Base-by-base conservation (phyloP, 2,113 vertebrate species). In the Atlantisia rogersi region DNA sequence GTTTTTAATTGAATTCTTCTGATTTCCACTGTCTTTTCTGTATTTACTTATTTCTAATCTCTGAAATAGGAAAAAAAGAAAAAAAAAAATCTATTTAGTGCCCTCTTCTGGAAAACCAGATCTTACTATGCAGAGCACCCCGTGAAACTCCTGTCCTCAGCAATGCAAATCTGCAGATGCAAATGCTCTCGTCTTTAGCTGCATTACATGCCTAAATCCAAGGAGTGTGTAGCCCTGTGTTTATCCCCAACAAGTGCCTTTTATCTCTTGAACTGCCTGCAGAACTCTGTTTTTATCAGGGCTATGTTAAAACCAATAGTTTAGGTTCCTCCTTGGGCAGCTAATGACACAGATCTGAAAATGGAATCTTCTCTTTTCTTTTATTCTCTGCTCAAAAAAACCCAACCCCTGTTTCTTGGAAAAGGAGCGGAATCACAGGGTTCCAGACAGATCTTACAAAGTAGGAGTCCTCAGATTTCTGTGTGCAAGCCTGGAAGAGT, bases 91-190 rank as follows among this genome's bases (percentile, higher is more conserved):
- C 60, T 64, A 70, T 87, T 88, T 86, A 95, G 77, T 91, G 81
- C 74, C 93, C 68, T 87, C 86, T 90, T 94, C 85, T 91, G 78
- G 83, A 92, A 91, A 82, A 44, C 65, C 10, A 74, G 18, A 9
- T 95, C 35, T 81, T 62, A 9, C 40, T 35, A 16, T 37, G 9
- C n/a, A 70, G 63, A 55, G 59, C 79, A 79, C 18, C 28, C 82
- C 37, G 0, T 71, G 74, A 82, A 91, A 39, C 64, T 55, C 15
- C n/a, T 78, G 24, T 53, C 16, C 18, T 79, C 68, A 35, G 88
- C 82, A 82, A 77, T 31, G 42, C 65, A 71, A 12, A 39, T 77
- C 55, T 55, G 71, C 35, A 62, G 64, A 69, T 0, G 0, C 4
- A 59, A 35, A 39, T 8, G 8, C 58, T 82, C 53, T 55, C 16